These are phyloP conservation scores for Pemphredon lugubris DNA, from an alignment of 2,888 invertebrate species.

Conservation along the genomic window DNA sequence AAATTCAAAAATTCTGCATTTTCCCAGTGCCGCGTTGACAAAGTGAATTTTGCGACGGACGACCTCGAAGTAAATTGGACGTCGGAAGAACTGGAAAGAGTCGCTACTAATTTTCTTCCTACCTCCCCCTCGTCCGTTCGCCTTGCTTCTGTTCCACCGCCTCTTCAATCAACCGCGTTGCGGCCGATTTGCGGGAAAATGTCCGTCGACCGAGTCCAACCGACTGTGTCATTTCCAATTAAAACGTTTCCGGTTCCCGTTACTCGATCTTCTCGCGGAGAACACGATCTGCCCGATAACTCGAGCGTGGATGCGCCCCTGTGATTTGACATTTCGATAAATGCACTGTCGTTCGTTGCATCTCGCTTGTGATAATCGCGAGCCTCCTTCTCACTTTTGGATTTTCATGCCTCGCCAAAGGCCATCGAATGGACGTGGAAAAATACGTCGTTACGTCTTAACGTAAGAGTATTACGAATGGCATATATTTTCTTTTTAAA, in stretches of 20 bases:
- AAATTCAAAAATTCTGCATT: not conserved
- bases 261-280: slow-evolving; percentile 30
- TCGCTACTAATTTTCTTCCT: slow-evolving; percentile 15
- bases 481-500: too few relatives aligned
- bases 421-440: too few relatives aligned
- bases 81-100: not conserved
- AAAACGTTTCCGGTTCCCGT: slow-evolving; percentile 46
- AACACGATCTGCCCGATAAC: slow-evolving; percentile 4
- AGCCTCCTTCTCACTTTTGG: too few relatives aligned
- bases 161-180: slow-evolving; percentile 34
- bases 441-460: too few relatives aligned
- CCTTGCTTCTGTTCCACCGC: not conserved
- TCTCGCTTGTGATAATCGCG: not conserved
- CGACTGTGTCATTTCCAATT: slow-evolving; percentile 40
- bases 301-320: slow-evolving; percentile 11
- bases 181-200: slow-evolving; percentile 8
- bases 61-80: too few relatives aligned
- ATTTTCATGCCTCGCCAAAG: too few relatives aligned
- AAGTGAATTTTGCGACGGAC: too few relatives aligned
- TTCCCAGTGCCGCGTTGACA: not conserved
- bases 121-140: too few relatives aligned
- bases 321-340: slow-evolving; percentile 16
- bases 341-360: not conserved
- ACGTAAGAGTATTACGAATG: too few relatives aligned
- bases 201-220: too few relatives aligned